These are phyloP conservation scores for Mionectes olivaceus DNA, from an alignment of 2,797 vertebrate species.

Conservation along the genomic window DNA sequence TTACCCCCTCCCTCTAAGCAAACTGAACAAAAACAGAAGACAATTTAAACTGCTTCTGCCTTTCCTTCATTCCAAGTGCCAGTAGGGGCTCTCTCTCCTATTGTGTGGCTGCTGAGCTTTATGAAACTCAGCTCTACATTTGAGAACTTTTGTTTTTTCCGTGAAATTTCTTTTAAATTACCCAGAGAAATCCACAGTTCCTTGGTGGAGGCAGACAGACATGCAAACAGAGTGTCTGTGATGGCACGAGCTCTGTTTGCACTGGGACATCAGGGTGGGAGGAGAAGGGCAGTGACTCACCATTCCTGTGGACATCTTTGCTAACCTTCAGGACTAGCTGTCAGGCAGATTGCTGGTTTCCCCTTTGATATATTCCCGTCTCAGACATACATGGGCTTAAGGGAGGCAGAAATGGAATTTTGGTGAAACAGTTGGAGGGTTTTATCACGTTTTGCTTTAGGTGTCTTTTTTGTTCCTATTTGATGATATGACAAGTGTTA, in stretches of 20 bases:
- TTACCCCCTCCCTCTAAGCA: not conserved
- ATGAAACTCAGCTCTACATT: not conserved
- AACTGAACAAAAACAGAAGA: not conserved
- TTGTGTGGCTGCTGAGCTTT: not conserved
- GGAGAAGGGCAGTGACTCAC: not conserved
- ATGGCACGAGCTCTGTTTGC: not conserved
- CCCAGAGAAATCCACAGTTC: not conserved
- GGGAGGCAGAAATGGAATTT: not conserved
- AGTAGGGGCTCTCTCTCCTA: not conserved
- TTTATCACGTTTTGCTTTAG: not conserved
- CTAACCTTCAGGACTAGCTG: not conserved
- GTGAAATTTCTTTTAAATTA: not conserved
- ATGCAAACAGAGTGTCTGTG: not conserved
- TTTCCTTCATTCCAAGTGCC: not conserved
- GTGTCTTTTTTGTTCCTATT: not conserved
- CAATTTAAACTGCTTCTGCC: not conserved
- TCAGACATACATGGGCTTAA: not conserved
- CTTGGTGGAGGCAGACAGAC: not conserved
- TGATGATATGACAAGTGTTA: not conserved
- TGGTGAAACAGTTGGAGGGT: not conserved
- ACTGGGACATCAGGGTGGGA: not conserved
- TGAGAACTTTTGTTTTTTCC: not conserved
- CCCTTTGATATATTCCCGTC: not conserved
- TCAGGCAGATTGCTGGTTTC: not conserved
- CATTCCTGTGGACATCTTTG: not conserved